Evolutionary conservation across 2,888 invertebrate species (phyloP).

Genomic region (Sclerodermus sp.): DNA sequence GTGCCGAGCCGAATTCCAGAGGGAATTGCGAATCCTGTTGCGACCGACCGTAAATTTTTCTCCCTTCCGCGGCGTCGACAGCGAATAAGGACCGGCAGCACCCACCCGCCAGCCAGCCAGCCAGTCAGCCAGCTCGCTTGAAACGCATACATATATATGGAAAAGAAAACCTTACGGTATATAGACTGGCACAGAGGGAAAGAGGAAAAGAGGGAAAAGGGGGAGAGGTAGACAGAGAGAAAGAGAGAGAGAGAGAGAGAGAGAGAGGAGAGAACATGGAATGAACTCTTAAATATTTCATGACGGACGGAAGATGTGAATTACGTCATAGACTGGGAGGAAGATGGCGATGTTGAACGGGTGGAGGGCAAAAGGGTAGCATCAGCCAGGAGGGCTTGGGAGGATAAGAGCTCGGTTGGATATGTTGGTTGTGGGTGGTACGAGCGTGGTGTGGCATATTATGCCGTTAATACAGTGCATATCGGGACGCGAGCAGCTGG

Average conservation of each 20-base stretch:
- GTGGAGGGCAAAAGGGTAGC: slow-evolving; percentile 4
- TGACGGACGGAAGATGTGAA: slow-evolving; percentile 42
- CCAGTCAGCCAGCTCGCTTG: no score
- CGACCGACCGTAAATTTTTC: slow-evolving; percentile 15
- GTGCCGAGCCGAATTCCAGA: neutral
- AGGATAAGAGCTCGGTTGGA: slow-evolving; percentile 30
- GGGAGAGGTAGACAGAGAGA: neutral
- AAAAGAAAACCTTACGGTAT: neutral
- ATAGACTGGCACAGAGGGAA: no score
- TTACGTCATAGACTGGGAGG: slow-evolving; percentile 32
- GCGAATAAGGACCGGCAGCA: no score
- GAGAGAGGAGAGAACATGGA: slow-evolving; percentile 24
- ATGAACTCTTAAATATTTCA: slow-evolving; percentile 48
- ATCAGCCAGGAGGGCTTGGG: slow-evolving; percentile 9
- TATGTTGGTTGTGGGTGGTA: slow-evolving; percentile 39
- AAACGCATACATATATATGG: neutral
- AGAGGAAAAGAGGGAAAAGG: neutral
- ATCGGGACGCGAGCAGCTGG: slow-evolving; percentile 48
- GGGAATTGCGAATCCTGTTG: slow-evolving; percentile 10
- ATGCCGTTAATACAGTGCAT: slow-evolving; percentile 51
- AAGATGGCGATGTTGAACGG: slow-evolving; percentile 24
- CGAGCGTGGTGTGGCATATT: slow-evolving; percentile 49
- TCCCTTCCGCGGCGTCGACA: neutral
- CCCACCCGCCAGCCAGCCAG: no score
- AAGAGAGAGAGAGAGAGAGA: neutral